phyloP scores from a whole-genome alignment of 2,888 invertebrate genomes.

The Nudaria mundana region DNA sequence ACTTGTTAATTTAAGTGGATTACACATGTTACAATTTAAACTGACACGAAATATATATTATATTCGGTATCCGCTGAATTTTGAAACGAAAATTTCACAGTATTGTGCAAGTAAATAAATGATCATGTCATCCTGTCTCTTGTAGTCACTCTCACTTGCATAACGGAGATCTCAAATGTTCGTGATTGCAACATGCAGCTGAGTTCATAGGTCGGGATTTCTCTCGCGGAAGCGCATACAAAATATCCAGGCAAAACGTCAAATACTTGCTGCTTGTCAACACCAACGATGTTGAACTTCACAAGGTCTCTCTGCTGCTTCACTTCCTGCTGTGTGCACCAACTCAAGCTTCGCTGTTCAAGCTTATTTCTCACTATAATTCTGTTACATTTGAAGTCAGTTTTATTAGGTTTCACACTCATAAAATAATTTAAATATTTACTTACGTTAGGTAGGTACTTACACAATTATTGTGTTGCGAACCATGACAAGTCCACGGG shows the following conservation, averaged over 20 bases:
- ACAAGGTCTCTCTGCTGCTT: slow-evolving; percentile 53
- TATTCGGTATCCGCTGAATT: background rate
- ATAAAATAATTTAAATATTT: too few relatives aligned
- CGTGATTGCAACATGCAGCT: slow-evolving; percentile 37
- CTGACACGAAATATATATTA: slow-evolving; percentile 1
- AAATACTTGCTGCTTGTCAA: slow-evolving; percentile 37
- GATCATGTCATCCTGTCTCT: slow-evolving; percentile 14
- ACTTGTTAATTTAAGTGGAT: too few relatives aligned
- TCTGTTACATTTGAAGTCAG: too few relatives aligned
- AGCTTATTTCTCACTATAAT: slow-evolving; percentile 32
- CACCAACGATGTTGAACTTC: slow-evolving; percentile 61
- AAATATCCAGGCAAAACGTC: slow-evolving; percentile 36
- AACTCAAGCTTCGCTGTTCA: slow-evolving; percentile 40
- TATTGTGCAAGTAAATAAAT: slow-evolving; percentile 30
- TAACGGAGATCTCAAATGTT: slow-evolving; percentile 38
- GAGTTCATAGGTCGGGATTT: slow-evolving; percentile 62
- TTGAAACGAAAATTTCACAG: slow-evolving; percentile 21
- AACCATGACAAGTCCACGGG: too few relatives aligned
- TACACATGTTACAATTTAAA: background rate
- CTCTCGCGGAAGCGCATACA: slow-evolving; percentile 59
- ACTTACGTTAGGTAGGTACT: too few relatives aligned
- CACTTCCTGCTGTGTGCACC: slow-evolving; percentile 53
- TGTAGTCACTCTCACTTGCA: slow-evolving; percentile 31
- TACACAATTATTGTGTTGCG: too few relatives aligned
- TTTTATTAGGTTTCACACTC: too few relatives aligned